Conservation (phyloP, 1,140 invertebrate genomes). For the Orius insidiosus region DNA sequence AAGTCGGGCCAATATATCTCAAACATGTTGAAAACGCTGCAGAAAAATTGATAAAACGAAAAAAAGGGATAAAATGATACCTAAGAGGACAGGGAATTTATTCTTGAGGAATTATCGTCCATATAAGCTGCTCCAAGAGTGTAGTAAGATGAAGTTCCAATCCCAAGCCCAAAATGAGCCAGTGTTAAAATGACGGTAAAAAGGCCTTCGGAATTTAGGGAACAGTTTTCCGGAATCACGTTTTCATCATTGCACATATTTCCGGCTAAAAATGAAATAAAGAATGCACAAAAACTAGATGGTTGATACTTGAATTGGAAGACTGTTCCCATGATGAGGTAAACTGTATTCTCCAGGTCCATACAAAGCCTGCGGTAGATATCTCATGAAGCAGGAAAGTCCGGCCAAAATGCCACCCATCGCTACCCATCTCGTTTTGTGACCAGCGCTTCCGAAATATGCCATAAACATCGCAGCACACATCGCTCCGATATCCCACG, state of each 20-base stretch:
- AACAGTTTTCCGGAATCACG: conserved; percentile 1
- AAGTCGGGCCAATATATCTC: conserved; percentile 23
- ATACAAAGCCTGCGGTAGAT: conserved; percentile 16
- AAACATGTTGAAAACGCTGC: conserved; percentile 22
- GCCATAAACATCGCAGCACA: conserved; percentile 11
- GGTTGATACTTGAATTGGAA: neutral
- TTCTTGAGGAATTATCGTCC: conserved; percentile 23
- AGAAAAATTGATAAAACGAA: neutral
- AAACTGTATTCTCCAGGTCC: conserved; percentile 16
- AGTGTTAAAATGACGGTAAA: conserved; percentile 15
- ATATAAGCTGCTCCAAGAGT: conserved; percentile 23
- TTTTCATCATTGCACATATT: conserved; percentile 6
- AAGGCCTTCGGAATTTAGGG: conserved; percentile 5
- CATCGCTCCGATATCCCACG: conserved; percentile 18
- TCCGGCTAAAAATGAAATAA: neutral
- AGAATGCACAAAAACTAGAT: neutral
- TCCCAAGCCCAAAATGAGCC: conserved; percentile 18
- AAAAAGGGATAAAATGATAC: conserved; percentile 15
- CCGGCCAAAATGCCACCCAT: conserved; percentile 11
- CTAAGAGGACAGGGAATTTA: conserved; percentile 20
- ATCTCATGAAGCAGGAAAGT: conserved; percentile 13
- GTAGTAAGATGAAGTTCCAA: conserved; percentile 21
- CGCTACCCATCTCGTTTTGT: conserved; percentile 19
- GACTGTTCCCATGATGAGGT: neutral
- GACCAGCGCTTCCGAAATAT: conserved; percentile 17